These are phyloP conservation scores for Patella depressa DNA, from an alignment of 2,888 invertebrate species.

Conservation along the genomic window DNA sequence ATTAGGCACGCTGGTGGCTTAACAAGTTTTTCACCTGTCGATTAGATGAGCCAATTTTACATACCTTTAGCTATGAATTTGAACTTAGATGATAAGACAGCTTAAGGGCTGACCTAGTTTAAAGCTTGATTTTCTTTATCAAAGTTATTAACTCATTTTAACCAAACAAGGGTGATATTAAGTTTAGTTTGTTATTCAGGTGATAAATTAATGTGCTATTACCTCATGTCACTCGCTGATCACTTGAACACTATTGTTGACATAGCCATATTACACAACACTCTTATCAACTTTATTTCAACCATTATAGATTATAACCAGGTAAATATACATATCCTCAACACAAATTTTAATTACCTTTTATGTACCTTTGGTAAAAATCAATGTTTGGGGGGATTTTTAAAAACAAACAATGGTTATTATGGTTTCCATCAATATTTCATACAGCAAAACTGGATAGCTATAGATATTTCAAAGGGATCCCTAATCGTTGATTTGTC, in stretches of 20 bases:
- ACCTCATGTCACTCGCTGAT: slow-evolving; percentile 9
- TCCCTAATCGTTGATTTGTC: no score
- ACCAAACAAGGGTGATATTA: slow-evolving; percentile 3
- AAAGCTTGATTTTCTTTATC: slow-evolving; percentile 11
- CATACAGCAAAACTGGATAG: no score
- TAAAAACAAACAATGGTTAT: no score
- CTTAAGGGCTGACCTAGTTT: slow-evolving; percentile 9
- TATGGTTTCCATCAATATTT: no score
- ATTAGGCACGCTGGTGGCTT: slow-evolving; percentile 8
- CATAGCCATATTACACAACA: slow-evolving; percentile 4
- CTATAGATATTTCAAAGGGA: no score
- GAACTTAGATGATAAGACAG: slow-evolving; percentile 6
- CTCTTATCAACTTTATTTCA: background rate
- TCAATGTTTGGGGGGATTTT: no score
- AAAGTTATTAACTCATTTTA: slow-evolving; percentile 11
- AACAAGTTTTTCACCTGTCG: slow-evolving; percentile 9
- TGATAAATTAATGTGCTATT: slow-evolving; percentile 8
- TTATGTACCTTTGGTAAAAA: no score
- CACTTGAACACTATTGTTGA: slow-evolving; percentile 11
- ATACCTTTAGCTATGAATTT: slow-evolving; percentile 6
- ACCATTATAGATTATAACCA: no score
- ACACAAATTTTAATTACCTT: no score
- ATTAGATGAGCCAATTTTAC: slow-evolving; percentile 11
- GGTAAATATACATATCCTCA: no score
- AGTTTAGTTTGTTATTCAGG: slow-evolving; percentile 5